These are phyloP conservation scores for Blastobasis adustella DNA, from an alignment of 2,888 invertebrate genomes.

Conservation along the genomic window DNA sequence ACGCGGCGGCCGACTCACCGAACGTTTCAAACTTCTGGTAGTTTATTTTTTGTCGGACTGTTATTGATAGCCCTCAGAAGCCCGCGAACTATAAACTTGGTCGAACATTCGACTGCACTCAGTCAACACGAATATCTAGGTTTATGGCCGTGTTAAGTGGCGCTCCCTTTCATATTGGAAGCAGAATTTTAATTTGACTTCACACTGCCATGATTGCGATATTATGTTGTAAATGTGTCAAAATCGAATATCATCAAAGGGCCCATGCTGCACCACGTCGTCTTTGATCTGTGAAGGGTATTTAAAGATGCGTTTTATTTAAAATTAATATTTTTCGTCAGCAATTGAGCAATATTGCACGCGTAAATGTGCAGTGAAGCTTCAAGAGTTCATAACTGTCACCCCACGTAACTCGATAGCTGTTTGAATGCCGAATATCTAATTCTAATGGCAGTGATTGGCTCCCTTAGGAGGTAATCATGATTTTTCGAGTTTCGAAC, in stretches of 20 bases:
- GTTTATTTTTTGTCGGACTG: slow-evolving; percentile 41
- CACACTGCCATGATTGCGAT: slow-evolving; percentile 12
- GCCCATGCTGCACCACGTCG: not conserved
- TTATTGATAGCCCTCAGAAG: slow-evolving; percentile 47
- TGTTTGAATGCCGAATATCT: slow-evolving; percentile 66
- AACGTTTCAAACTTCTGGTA: slow-evolving; percentile 35
- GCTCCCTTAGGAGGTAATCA: slow-evolving; percentile 71
- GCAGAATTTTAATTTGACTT: slow-evolving; percentile 13
- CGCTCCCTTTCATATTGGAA: slow-evolving; percentile 24
- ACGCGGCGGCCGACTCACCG: slow-evolving; percentile 27
- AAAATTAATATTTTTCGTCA: too few species aligned
- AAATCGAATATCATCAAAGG: slow-evolving; percentile 13
- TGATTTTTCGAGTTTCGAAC: slow-evolving; percentile 66
- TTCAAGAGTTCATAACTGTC: slow-evolving; percentile 38
- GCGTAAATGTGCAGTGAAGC: slow-evolving; percentile 17
- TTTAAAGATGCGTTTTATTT: not conserved
- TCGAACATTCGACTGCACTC: slow-evolving; percentile 41
- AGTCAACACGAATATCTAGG: slow-evolving; percentile 31
- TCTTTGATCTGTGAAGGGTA: slow-evolving; percentile 26
- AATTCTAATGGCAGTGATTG: slow-evolving; percentile 71
- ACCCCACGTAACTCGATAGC: slow-evolving; percentile 63
- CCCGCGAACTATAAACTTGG: slow-evolving; percentile 35
- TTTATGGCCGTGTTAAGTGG: slow-evolving; percentile 44
- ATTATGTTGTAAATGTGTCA: slow-evolving; percentile 17
- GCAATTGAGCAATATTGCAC: too few species aligned